These are phyloP conservation scores for Solenopsis fugax DNA, from an alignment of 1,140 invertebrate species.

Conservation along the genomic window DNA sequence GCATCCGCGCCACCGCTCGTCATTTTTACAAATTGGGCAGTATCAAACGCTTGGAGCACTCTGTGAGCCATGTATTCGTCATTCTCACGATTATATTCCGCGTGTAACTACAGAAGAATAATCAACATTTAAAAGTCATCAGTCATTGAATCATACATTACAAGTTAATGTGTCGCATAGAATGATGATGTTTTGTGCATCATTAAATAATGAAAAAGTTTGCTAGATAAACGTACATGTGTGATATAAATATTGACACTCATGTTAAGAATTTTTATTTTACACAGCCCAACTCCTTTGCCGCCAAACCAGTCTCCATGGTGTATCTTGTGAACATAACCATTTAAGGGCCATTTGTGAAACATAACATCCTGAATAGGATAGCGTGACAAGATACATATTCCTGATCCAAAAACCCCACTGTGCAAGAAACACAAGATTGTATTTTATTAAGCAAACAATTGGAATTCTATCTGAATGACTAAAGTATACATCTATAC, in stretches of 20 bases:
- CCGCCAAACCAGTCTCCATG: conserved; percentile 99
- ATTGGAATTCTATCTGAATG: conserved; percentile 25
- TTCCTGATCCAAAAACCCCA: conserved; percentile 96
- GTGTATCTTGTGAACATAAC: conserved; percentile 98
- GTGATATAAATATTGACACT: conserved; percentile 95
- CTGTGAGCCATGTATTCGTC: conserved; percentile 97
- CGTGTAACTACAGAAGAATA: conserved; percentile 91
- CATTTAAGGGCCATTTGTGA: conserved; percentile 97
- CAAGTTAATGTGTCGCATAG: background rate
- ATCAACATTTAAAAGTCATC: conserved; percentile 36
- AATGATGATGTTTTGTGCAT: conserved; percentile 15
- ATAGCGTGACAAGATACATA: conserved; percentile 96
- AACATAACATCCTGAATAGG: conserved; percentile 96
- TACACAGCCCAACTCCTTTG: conserved; percentile 97
- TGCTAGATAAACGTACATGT: conserved; percentile 91
- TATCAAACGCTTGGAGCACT: conserved; percentile 96
- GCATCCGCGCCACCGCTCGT: conserved; percentile 93
- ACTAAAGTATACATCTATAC: conserved; percentile 83
- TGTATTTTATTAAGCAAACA: conserved; percentile 1
- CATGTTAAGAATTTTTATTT: conserved; percentile 90
- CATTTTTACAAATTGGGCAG: conserved; percentile 96
- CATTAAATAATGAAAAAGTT: conserved; percentile 41
- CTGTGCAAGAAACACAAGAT: conserved; percentile 84
- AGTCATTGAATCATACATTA: background rate
- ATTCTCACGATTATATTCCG: conserved; percentile 95